phyloP scores from a whole-genome alignment of 2,888 invertebrate species.

The Germaria angustata region DNA sequence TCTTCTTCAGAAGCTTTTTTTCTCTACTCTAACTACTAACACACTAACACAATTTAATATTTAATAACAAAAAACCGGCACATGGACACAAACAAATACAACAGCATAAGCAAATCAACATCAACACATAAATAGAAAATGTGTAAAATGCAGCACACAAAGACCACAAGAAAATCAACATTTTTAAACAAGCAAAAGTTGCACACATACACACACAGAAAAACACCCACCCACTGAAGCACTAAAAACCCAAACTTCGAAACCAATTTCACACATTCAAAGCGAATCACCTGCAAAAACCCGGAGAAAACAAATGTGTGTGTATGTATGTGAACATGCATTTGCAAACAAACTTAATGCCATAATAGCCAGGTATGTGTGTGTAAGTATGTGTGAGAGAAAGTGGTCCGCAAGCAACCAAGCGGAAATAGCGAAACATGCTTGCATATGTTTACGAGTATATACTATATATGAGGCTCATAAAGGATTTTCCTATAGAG shows the following conservation, averaged over 20 bases:
- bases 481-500: no score
- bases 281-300: neutral
- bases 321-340: neutral
- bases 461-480: no score
- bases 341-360: constrained; percentile 29
- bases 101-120: constrained; percentile 1
- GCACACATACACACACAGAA: constrained; percentile 18
- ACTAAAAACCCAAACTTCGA: neutral
- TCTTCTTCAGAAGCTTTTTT: constrained; percentile 27
- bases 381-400: no score
- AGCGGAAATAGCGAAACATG: neutral
- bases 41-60: constrained; percentile 41
- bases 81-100: constrained; percentile 21
- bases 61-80: no score
- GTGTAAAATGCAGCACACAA: constrained; percentile 48
- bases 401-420: neutral
- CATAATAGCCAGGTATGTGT: neutral
- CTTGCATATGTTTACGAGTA: no score
- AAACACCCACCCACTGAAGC: no score
- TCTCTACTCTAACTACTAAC: constrained; percentile 29
- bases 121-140: constrained; percentile 36
- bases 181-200: constrained; percentile 29
- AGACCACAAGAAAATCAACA: constrained; percentile 51
- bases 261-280: constrained; percentile 39
- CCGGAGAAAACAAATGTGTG: constrained; percentile 36